A percentile compares a stretch with the other conserved stretches of the same genome.
These are phyloP conservation scores for Hassar affinis DNA, from an alignment of 2,113 vertebrate species.

Conservation along the genomic window DNA sequence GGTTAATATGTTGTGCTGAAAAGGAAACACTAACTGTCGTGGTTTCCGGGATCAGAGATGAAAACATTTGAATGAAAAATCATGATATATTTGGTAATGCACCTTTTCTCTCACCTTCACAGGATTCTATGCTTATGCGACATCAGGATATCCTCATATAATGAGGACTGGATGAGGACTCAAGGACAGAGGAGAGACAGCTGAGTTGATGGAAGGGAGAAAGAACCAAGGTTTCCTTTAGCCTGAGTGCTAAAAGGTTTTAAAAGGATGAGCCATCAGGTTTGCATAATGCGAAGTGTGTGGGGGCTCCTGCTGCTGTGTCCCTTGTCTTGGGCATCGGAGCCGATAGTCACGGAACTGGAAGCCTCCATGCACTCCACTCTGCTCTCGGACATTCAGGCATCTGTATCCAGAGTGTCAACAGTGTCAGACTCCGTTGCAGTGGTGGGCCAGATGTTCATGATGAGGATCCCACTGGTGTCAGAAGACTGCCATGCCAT, in stretches of 20 bases:
- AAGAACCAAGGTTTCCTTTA: constrained; percentile 22
- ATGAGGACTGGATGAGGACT: constrained; percentile 15
- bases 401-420: constrained; percentile 54
- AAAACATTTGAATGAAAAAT: neutral
- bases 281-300: constrained; percentile 38
- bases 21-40: neutral
- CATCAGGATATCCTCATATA: neutral
- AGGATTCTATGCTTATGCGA: constrained; percentile 19
- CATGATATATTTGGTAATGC: neutral
- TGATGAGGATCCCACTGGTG: constrained; percentile 79
- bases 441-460: constrained; percentile 84
- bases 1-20: neutral
- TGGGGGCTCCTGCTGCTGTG: constrained; percentile 67
- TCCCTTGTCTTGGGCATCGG: constrained; percentile 47
- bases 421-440: constrained; percentile 83
- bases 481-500: constrained; percentile 68
- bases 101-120: neutral
- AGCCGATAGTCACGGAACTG: constrained; percentile 80
- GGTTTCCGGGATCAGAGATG: neutral
- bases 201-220: constrained; percentile 15
- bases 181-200: constrained; percentile 17
- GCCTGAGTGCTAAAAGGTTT: constrained; percentile 28
- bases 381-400: constrained; percentile 77
- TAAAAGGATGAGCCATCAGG: constrained; percentile 32
- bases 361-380: constrained; percentile 91